A percentile compares a stretch with the other conserved stretches of the same genome.
Evolutionary conservation across 2,113 vertebrate genomes (phyloP).

Genomic region (Triplophysa siluroides): DNA sequence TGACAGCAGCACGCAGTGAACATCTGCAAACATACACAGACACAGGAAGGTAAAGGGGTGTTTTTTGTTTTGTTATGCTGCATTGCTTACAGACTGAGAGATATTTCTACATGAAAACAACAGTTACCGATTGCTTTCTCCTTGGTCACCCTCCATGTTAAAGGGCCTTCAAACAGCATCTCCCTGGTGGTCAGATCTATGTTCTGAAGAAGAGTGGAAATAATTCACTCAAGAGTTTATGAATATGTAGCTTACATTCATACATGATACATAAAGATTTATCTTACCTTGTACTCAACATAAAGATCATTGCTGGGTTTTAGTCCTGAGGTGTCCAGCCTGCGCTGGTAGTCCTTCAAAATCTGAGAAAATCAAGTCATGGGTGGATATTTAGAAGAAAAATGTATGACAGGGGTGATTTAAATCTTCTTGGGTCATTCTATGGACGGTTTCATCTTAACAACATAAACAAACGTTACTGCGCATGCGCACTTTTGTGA

Average conservation of each 20-base stretch:
- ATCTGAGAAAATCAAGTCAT: slow-evolving; percentile 65
- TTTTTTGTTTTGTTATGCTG: neutral
- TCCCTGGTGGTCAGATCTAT: slow-evolving; percentile 80
- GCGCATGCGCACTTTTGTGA: too few species aligned
- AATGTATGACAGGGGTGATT: too few species aligned
- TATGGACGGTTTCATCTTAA: too few species aligned
- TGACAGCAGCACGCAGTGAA: slow-evolving; percentile 84
- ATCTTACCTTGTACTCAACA: slow-evolving; percentile 77
- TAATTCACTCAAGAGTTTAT: neutral
- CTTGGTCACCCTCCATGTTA: slow-evolving; percentile 85
- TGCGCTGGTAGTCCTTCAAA: slow-evolving; percentile 88
- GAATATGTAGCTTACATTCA: neutral
- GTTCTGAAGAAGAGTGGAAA: slow-evolving; percentile 66
- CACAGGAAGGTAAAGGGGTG: neutral
- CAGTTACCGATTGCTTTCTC: slow-evolving; percentile 83
- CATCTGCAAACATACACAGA: slow-evolving; percentile 69
- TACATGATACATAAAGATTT: neutral
- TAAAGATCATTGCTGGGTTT: slow-evolving; percentile 84
- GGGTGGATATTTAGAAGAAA: neutral
- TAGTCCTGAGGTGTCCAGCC: slow-evolving; percentile 85
- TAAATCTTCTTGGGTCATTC: too few species aligned
- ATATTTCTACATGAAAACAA: neutral
- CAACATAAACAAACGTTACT: too few species aligned
- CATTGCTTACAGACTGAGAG: neutral
- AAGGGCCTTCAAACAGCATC: slow-evolving; percentile 81